Conservation (phyloP, 2,888 invertebrate species). For the Morpho deidamia region DNA sequence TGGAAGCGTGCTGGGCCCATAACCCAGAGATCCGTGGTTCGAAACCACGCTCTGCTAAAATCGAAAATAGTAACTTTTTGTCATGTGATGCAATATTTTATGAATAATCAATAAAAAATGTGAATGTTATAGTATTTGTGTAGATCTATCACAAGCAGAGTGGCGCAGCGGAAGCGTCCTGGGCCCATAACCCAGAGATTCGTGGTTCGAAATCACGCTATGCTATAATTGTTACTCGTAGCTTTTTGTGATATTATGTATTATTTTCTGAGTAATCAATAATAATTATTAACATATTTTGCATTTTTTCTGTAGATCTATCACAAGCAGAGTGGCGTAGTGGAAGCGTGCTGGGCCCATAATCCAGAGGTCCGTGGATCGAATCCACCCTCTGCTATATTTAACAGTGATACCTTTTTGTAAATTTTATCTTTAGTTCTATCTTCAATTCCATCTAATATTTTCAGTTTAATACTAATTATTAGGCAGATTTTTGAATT, state of each 20-base stretch:
- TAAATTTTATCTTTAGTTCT: too few species aligned
- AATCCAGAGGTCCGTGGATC: slow-evolving; percentile 94
- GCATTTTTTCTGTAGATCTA: too few species aligned
- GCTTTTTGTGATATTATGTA: too few species aligned
- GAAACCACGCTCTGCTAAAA: slow-evolving; percentile 88
- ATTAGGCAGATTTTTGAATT: too few species aligned
- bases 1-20: slow-evolving; percentile 91
- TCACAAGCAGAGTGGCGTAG: slow-evolving; percentile 85
- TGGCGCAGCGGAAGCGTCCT: slow-evolving; percentile 91
- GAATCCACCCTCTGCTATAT: slow-evolving; percentile 81
- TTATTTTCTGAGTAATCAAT: too few species aligned
- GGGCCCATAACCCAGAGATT: slow-evolving; percentile 91
- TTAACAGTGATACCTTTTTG: too few species aligned
- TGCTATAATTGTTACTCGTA: slow-evolving; percentile 60
- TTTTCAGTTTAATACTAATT: too few species aligned
- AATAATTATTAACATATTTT: too few species aligned
- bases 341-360: slow-evolving; percentile 89
- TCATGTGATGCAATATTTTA: not conserved
- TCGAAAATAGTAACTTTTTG: not conserved
- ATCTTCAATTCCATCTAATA: too few species aligned
- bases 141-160: slow-evolving; percentile 74
- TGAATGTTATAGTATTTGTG: too few species aligned
- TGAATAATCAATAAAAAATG: too few species aligned
- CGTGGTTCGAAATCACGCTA: slow-evolving; percentile 94
- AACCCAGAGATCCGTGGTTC: slow-evolving; percentile 96